Conservation (phyloP, 2,888 invertebrate genomes). For the Spodoptera picta region DNA sequence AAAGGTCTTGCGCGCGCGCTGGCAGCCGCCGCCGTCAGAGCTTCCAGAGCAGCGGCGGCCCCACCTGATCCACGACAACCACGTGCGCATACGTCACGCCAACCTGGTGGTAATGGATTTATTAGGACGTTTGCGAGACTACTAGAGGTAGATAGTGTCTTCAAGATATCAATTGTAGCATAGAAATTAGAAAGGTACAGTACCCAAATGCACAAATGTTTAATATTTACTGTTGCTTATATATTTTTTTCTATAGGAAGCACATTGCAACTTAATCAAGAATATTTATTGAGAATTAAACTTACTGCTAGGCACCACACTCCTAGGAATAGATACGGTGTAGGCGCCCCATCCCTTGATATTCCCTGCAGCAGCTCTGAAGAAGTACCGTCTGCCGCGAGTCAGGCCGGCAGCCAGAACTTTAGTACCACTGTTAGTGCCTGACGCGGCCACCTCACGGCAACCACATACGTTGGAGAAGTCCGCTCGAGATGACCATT, state of each 20-base stretch:
- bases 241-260: no score
- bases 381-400: conserved; percentile 96
- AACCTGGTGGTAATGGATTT: conserved; percentile 86
- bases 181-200: no score
- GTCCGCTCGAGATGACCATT: conserved; percentile 97
- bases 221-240: no score
- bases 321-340: conserved; percentile 93
- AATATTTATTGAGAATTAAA: conserved; percentile 47
- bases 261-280: not conserved
- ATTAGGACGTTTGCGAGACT: conserved; percentile 1
- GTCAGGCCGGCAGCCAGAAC: conserved; percentile 91
- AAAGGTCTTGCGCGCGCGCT: conserved; percentile 67
- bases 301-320: conserved; percentile 97
- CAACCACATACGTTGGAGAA: conserved; percentile 95
- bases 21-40: conserved; percentile 90
- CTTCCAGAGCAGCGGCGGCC: conserved; percentile 90
- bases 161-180: no score
- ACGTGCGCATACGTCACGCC: conserved; percentile 94
- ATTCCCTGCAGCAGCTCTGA: conserved; percentile 97
- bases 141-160: no score
- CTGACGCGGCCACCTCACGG: conserved; percentile 89
- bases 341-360: conserved; percentile 96
- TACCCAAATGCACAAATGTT: no score
- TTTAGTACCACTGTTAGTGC: conserved; percentile 79
- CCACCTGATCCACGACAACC: conserved; percentile 90